A percentile compares a stretch with the other conserved stretches of the same genome.
phyloP scores from a whole-genome alignment of 2,888 invertebrate species.

The Drosophila rellima region DNA sequence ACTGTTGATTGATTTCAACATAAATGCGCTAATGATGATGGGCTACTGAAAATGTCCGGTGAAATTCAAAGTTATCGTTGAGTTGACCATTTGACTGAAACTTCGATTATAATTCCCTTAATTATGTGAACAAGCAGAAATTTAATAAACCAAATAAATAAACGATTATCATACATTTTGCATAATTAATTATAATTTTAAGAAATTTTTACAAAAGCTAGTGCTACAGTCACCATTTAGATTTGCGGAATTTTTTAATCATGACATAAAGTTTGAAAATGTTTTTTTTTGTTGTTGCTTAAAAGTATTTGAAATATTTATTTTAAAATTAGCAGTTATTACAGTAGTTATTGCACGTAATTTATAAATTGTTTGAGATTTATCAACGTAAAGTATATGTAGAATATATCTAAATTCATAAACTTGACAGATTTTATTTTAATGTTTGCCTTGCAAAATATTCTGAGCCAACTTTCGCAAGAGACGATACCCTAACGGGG shows the following conservation, averaged over 20 bases:
- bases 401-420: constrained; percentile 1
- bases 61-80: constrained; percentile 19
- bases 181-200: constrained; percentile 11
- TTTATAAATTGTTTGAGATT: no score
- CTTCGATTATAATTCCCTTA: constrained; percentile 1
- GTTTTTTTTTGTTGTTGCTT: no score
- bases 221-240: neutral
- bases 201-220: neutral
- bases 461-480: constrained; percentile 7
- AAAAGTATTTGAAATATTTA: no score
- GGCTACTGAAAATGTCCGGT: constrained; percentile 13
- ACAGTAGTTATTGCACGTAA: no score
- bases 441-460: constrained; percentile 5
- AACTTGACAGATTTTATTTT: neutral
- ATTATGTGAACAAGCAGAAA: constrained; percentile 17
- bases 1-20: constrained; percentile 46
- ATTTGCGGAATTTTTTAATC: neutral
- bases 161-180: constrained; percentile 8
- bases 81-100: constrained; percentile 9
- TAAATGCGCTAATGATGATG: constrained; percentile 37
- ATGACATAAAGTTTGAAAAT: neutral
- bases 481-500: neutral
- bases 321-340: no score
- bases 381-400: constrained; percentile 1
- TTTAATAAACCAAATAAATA: constrained; percentile 17